These are phyloP conservation scores for Mungos mungo DNA, from an alignment of 2,113 vertebrate genomes.

Conservation along the genomic window DNA sequence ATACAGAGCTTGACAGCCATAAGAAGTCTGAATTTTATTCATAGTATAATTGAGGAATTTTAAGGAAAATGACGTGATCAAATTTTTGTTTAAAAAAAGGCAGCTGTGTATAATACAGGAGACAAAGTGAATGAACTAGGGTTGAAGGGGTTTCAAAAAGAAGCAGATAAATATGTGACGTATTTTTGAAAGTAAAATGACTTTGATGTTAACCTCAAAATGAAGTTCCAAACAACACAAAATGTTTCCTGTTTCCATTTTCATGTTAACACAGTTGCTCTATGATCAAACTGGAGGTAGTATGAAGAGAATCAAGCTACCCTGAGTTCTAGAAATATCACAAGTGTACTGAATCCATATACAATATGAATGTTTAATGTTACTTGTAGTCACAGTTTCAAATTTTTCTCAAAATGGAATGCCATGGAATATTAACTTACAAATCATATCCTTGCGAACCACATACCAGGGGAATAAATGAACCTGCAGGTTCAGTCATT, in stretches of 20 bases:
- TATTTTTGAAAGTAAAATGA: background rate
- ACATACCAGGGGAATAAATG: background rate
- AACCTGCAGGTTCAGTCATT: background rate
- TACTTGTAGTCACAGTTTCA: constrained; percentile 13
- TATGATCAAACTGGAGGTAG: background rate
- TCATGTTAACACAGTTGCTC: background rate
- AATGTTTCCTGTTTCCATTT: constrained; percentile 7
- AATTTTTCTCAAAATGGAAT: constrained; percentile 28
- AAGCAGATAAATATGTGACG: background rate
- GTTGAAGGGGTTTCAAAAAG: background rate
- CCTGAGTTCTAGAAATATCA: background rate
- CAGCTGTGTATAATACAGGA: background rate
- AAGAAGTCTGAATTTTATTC: constrained; percentile 8
- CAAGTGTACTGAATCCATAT: background rate
- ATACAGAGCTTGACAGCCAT: background rate
- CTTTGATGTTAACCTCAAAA: constrained; percentile 34
- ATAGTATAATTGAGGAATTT: background rate
- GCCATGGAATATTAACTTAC: background rate
- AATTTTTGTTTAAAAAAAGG: background rate
- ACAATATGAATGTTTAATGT: constrained; percentile 1
- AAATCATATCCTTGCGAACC: background rate
- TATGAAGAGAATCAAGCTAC: background rate
- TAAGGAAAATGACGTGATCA: background rate
- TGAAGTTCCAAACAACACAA: background rate
- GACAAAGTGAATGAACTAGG: background rate